Base-by-base conservation (phyloP, 1,140 invertebrate species). In the Colletes latitarsis region DNA sequence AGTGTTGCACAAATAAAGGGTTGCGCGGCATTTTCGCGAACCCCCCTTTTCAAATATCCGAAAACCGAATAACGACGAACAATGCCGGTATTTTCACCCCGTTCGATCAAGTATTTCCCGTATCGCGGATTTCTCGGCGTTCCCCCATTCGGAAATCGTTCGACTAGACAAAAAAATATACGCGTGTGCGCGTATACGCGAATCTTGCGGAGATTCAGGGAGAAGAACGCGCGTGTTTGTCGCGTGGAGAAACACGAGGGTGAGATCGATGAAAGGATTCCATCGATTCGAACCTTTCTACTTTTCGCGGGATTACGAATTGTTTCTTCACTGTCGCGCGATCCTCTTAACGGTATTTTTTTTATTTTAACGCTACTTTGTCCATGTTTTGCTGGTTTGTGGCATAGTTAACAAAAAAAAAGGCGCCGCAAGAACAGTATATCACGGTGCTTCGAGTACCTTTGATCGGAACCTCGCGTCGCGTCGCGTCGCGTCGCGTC, bases 1-100 rank as follows among this genome's bases (percentile, higher is more conserved):
- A 77, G 83, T 80, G 86, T 85, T 92, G 86, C 88, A 91, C 90
- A 93, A 93, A 93, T 93, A 93, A 93, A 93, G 93, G 92, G 93
- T 93, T 93, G 88, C 58, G 72, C 73, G 71, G 82, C 67, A 81
- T 80, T 76, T 70, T 53, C 62, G 41, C 63, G 43, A 3, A 15
- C 17, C 76, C 19, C 17, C 76, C 19, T 66, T 82, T 60, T 14
- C 41, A n/a, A 60, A 14, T 12, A 19, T 52, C 21, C 6, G 41
- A 49, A 76, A 64, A 55, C 71, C n/a, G 76, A 60, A 5, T 15
- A 49, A 49, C 30, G n/a, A 1, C 63, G 73, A 75, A 84, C 87
- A 86, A 88, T 88, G 70, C 46, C 69, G 57, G 58, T 63, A 71
- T 82, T 89, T 87, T 83, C 84, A 88, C 88, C 88, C 87, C 86